phyloP scores from a whole-genome alignment of 2,888 invertebrate species.

The Poecilobothrus nobilitatus region DNA sequence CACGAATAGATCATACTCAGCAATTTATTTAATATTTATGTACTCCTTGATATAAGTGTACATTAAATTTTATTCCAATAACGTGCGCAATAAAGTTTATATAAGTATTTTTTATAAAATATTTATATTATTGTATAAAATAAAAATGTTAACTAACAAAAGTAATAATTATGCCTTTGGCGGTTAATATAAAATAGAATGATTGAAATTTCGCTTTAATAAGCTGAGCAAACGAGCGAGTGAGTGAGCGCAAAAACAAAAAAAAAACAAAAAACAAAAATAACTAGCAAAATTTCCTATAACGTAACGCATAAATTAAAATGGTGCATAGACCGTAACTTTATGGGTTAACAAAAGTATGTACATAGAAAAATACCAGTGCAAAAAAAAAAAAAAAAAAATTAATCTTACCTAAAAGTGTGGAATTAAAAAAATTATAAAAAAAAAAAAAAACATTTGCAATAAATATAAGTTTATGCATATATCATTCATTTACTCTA shows the following conservation, averaged over 20 bases:
- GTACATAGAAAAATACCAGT: not conserved
- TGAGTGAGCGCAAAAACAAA: not conserved
- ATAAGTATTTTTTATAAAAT: not conserved
- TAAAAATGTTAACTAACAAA: no score
- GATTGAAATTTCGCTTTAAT: not conserved
- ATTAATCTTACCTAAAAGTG: not conserved
- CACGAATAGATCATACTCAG: no score
- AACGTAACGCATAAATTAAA: constrained; percentile 6
- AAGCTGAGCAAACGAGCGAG: not conserved
- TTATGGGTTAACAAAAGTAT: not conserved
- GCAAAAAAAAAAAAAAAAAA: not conserved
- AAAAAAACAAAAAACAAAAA: not conserved
- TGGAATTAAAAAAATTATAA: not conserved
- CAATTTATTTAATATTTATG: no score
- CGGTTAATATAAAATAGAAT: not conserved
- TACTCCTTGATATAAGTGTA: not conserved
- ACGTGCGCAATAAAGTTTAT: not conserved
- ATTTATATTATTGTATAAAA: no score
- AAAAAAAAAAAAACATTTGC: not conserved
- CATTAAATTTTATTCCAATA: not conserved
- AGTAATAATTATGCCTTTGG: constrained; percentile 4
- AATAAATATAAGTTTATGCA: not conserved
- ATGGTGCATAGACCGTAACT: constrained; percentile 6
- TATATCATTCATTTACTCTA: not conserved
- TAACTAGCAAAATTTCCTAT: not conserved